Evolutionary conservation across 1,140 invertebrate species (phyloP).

Genomic region (Microvelia longipes): DNA sequence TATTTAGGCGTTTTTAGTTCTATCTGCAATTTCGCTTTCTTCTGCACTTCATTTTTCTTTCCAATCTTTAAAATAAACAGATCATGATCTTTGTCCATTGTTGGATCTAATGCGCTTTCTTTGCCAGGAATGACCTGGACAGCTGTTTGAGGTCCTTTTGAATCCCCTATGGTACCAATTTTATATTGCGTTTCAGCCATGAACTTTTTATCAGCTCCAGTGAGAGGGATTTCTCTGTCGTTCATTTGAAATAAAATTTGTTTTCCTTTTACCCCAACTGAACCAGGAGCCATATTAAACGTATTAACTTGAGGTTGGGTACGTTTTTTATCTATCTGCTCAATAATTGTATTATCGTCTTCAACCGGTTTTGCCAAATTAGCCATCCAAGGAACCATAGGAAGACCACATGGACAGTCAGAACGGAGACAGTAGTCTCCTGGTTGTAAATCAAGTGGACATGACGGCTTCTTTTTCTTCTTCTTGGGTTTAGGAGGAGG

Average conservation of each 20-base stretch:
- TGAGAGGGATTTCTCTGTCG: not conserved
- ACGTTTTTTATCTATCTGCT: not conserved
- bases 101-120: too few species aligned
- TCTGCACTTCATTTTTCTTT: constrained; percentile 1
- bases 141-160: not conserved
- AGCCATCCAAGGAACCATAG: not conserved
- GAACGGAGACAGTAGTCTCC: constrained; percentile 1
- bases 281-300: constrained; percentile 1
- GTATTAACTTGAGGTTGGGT: not conserved
- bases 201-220: not conserved
- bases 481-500: not conserved
- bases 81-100: not conserved
- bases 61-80: constrained; percentile 5
- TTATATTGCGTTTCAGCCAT: not conserved
- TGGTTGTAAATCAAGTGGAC: not conserved
- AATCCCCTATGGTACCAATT: not conserved
- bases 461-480: constrained; percentile 8
- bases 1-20: constrained; percentile 6
- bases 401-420: constrained; percentile 2
- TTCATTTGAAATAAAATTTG: constrained; percentile 8
- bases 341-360: too few species aligned
- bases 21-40: constrained; percentile 3
- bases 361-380: not conserved
- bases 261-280: constrained; percentile 4
- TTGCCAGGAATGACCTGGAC: not conserved